These are phyloP conservation scores for Eumerus sabulonum DNA, from an alignment of 2,888 invertebrate species.

Conservation along the genomic window DNA sequence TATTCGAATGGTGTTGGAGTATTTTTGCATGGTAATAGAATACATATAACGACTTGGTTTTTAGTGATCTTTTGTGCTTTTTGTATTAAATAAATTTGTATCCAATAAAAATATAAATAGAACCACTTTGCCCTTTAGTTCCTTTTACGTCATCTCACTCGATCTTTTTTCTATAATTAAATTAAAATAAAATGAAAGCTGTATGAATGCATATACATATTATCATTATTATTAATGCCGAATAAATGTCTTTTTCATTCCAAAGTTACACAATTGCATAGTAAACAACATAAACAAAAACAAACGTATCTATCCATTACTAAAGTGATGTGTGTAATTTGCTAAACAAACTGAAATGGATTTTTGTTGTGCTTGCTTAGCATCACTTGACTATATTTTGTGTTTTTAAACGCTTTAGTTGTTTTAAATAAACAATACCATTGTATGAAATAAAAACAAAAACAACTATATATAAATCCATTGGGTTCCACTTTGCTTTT, in stretches of 20 bases:
- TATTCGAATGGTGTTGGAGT: slow-evolving; percentile 53
- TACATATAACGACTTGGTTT: slow-evolving; percentile 16
- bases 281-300: slow-evolving; percentile 20
- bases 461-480: slow-evolving; percentile 16
- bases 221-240: slow-evolving; percentile 17
- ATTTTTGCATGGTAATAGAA: slow-evolving; percentile 50
- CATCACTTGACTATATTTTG: slow-evolving; percentile 46
- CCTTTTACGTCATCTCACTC: slow-evolving; percentile 52
- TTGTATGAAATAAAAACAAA: slow-evolving; percentile 27
- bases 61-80: slow-evolving; percentile 52
- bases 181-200: slow-evolving; percentile 20
- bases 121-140: slow-evolving; percentile 44
- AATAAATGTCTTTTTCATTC: slow-evolving; percentile 66
- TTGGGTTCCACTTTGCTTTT: slow-evolving; percentile 43
- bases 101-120: slow-evolving; percentile 15
- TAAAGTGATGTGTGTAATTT: too few relatives aligned
- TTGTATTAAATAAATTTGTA: slow-evolving; percentile 8
- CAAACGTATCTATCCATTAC: slow-evolving; percentile 18
- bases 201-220: too few relatives aligned
- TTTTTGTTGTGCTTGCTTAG: slow-evolving; percentile 31
- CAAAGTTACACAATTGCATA: slow-evolving; percentile 56
- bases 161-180: slow-evolving; percentile 49
- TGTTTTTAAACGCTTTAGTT: slow-evolving; percentile 53
- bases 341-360: slow-evolving; percentile 32
- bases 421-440: slow-evolving; percentile 25